Percentiles rank a stretch among this genome's conserved stretches.
phyloP scores from a whole-genome alignment of 2,113 vertebrate genomes.

The Potamarius usumacintae region DNA sequence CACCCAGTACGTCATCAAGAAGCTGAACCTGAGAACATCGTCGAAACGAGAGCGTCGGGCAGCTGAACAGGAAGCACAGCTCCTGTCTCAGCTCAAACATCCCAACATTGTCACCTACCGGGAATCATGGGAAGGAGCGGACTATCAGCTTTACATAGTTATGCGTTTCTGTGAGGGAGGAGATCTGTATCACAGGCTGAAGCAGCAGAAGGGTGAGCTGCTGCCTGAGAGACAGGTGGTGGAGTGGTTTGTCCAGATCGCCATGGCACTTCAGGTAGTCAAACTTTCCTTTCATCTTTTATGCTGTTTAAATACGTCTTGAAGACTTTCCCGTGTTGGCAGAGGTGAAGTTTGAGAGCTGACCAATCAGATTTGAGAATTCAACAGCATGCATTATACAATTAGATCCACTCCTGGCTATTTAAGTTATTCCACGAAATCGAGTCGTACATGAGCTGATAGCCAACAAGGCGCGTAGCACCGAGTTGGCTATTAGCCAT shows the following conservation, averaged over 20 bases:
- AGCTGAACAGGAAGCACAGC: slow-evolving; percentile 94
- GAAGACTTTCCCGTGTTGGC: background rate
- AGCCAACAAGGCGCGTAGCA: too few species aligned
- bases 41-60: slow-evolving; percentile 83
- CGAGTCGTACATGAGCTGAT: too few species aligned
- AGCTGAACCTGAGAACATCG: slow-evolving; percentile 85
- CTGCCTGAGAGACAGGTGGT: slow-evolving; percentile 90
- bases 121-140: slow-evolving; percentile 93
- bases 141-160: slow-evolving; percentile 89
- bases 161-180: slow-evolving; percentile 98
- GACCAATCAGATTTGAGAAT: too few species aligned
- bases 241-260: slow-evolving; percentile 98
- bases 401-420: too few species aligned
- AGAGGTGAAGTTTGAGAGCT: background rate
- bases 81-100: slow-evolving; percentile 87
- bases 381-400: too few species aligned
- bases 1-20: slow-evolving; percentile 92
- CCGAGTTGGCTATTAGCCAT: too few species aligned
- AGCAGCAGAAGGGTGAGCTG: slow-evolving; percentile 88
- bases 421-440: too few species aligned
- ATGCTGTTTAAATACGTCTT: background rate
- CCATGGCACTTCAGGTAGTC: slow-evolving; percentile 93
- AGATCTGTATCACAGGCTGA: slow-evolving; percentile 92
- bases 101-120: slow-evolving; percentile 97
- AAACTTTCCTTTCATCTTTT: background rate